Evolutionary conservation across 2,113 vertebrate genomes (phyloP), one percentile per base, ranked within the genome.

Genomic region (Phainopepla nitens): DNA sequence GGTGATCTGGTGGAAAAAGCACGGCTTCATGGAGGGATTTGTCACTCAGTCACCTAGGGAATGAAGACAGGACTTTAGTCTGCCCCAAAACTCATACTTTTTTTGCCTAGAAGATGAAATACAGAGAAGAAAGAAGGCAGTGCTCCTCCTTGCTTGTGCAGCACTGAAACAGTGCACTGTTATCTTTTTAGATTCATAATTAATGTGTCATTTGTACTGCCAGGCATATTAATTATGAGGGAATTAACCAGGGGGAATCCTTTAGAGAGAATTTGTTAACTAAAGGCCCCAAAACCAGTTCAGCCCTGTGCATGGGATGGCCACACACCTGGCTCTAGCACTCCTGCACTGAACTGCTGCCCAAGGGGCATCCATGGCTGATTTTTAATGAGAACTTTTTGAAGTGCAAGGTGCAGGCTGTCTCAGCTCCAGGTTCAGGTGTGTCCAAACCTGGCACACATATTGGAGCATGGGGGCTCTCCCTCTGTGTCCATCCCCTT

Each of bases 61-160:
- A 85, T 39, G 9, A 58, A 83, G 47, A 18, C 21, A 25, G 44
- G 3, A 12, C 58, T 80, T 82, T 22, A 18, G 35, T 47, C 47
- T 77, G 50, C 44, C 62, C 53, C 12, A 2, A 85, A 79, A 56
- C 16, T 27, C 77, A 27, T 57, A 0, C 0, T 0, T 25, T 45
- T 83, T 71, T 68, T 75, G 36, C 31, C 49, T 41, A 41, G 35
- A 82, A 58, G 51, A 66, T 29, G 27, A 89, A 91, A 87, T 47
- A 42, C 0, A 1, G 23, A 47, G 51, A 28, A 50, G 31, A 60
- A 60, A 50, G 15, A 51, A 33, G 54, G 17, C n/a, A 56, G 11
- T 8, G 4, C 36, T 39, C 23, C 35, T 41, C 49, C 56, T 58
- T 19, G 56, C 57, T 73, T 19, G 60, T 62, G 47, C 29, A 35